Evolutionary conservation across 2,797 vertebrate species (phyloP).

Genomic region (Poeciliopsis infans): DNA sequence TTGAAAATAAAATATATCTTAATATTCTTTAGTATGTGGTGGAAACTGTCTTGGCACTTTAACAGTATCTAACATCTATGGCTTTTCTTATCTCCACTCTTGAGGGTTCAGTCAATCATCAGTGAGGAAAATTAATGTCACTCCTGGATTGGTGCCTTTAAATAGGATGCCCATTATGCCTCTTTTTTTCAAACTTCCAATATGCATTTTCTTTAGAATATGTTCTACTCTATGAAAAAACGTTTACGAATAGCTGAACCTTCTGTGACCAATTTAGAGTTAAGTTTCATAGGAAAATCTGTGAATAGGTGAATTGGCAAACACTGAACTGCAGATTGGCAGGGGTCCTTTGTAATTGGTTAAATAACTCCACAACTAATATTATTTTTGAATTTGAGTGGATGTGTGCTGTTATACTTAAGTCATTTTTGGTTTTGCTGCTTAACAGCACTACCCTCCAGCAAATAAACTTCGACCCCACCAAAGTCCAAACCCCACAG

Average conservation of each 20-base stretch:
- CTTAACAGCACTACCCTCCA: conserved; percentile 62
- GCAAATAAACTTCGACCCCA: conserved; percentile 64
- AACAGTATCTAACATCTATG: neutral
- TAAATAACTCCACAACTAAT: conserved; percentile 57
- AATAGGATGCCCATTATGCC: neutral
- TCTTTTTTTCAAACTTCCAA: neutral
- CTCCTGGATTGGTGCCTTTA: neutral
- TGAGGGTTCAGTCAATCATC: neutral
- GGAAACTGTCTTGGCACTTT: neutral
- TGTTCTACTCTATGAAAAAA: neutral
- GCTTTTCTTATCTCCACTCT: neutral
- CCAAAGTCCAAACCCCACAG: conserved; percentile 55
- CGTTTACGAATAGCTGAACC: neutral
- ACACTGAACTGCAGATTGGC: neutral
- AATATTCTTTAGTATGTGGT: neutral
- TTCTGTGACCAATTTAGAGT: neutral
- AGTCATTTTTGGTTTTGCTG: conserved; percentile 64
- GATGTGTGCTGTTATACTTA: conserved; percentile 43
- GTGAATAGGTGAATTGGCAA: neutral
- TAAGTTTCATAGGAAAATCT: neutral
- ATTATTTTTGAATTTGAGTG: conserved; percentile 57
- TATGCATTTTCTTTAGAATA: neutral
- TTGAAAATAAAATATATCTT: neutral
- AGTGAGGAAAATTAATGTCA: neutral
- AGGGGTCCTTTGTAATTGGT: conserved; percentile 34